Conservation (phyloP, 2,888 invertebrate genomes). For the Drosophila paramelanica region DNA sequence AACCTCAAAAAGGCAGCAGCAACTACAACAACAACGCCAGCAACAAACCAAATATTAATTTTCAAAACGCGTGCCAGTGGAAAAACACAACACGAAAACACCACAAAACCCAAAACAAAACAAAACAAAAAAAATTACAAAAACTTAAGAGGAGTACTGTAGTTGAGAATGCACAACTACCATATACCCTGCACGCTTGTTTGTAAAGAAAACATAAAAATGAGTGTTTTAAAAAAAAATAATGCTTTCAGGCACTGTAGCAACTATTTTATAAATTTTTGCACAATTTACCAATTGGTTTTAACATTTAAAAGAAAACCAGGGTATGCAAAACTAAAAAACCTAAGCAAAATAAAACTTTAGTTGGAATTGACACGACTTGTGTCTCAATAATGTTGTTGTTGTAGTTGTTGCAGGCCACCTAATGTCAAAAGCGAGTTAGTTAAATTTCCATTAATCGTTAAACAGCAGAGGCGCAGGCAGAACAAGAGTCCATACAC, state of each 20-base stretch:
- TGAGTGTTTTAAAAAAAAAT: no score
- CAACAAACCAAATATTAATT: slow-evolving; percentile 73
- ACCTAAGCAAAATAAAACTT: slow-evolving; percentile 4
- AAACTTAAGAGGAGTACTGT: background rate
- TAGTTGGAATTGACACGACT: slow-evolving; percentile 2
- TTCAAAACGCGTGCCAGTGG: slow-evolving; percentile 73
- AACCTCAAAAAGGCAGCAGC: slow-evolving; percentile 51
- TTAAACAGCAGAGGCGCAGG: slow-evolving; percentile 10
- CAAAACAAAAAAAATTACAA: slow-evolving; percentile 10
- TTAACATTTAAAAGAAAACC: background rate
- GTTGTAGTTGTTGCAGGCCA: background rate
- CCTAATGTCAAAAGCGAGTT: background rate
- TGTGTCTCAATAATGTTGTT: background rate
- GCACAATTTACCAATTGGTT: background rate
- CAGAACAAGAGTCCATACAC: background rate
- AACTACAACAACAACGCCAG: slow-evolving; percentile 15
- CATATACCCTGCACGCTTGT: background rate
- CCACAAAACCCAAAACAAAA: slow-evolving; percentile 14
- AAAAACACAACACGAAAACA: slow-evolving; percentile 53
- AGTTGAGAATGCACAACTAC: background rate
- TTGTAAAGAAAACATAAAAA: background rate
- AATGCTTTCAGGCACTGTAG: no score
- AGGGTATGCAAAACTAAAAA: slow-evolving; percentile 4
- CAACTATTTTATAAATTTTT: background rate
- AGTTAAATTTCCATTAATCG: slow-evolving; percentile 22